Percentiles rank a stretch among this genome's conserved stretches.
Conservation (phyloP, 2,888 invertebrate genomes). For the Parnassius apollo region DNA sequence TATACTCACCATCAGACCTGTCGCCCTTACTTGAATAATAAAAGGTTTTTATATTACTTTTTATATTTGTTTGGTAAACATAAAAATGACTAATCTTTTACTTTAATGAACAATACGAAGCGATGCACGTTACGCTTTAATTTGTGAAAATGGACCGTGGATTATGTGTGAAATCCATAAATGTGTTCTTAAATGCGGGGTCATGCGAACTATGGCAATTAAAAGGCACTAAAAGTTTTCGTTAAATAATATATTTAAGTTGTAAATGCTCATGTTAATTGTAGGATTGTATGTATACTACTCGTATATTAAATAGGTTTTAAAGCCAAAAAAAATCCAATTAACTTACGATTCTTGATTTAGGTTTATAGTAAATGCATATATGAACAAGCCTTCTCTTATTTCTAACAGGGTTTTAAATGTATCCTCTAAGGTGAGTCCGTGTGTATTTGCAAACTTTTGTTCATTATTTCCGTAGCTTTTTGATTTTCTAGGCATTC, state of each 20-base stretch:
- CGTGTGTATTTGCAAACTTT: too few species aligned
- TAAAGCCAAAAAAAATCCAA: too few species aligned
- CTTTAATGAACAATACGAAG: constrained; percentile 4
- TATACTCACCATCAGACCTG: too few species aligned
- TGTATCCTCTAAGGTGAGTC: too few species aligned
- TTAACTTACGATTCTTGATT: too few species aligned
- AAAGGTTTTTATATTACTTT: background rate
- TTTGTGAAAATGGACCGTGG: constrained; percentile 41
- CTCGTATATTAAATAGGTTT: too few species aligned
- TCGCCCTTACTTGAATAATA: too few species aligned
- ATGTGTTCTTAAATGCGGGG: constrained; percentile 35
- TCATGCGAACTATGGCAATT: constrained; percentile 16
- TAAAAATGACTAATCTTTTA: constrained; percentile 3
- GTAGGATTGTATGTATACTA: background rate
- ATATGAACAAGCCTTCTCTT: too few species aligned
- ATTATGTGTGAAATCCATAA: constrained; percentile 53
- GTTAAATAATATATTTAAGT: constrained; percentile 9
- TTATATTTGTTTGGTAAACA: background rate
- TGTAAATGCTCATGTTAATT: constrained; percentile 6
- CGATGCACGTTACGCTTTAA: constrained; percentile 20
- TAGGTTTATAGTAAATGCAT: too few species aligned
- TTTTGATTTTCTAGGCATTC: too few species aligned
- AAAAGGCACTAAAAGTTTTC: constrained; percentile 12
- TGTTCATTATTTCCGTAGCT: too few species aligned
- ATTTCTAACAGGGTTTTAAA: too few species aligned